Conservation (phyloP, 1,140 invertebrate species). For the Scaptomyza pallida region DNA sequence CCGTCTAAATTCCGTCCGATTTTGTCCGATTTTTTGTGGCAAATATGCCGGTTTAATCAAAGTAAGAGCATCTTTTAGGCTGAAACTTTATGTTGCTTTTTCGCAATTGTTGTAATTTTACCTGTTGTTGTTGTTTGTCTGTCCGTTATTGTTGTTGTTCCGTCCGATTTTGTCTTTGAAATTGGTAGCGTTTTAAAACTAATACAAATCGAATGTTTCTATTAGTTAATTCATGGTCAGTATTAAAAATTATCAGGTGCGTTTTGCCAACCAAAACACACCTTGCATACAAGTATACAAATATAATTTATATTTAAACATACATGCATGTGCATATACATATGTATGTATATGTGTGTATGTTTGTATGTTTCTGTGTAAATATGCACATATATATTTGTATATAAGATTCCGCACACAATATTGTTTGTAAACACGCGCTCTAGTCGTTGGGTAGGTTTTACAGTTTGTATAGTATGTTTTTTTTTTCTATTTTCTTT, state of each 20-base stretch:
- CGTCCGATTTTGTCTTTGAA: too few species aligned
- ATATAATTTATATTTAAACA: conserved; percentile 11
- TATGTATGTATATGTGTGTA: conserved; percentile 8
- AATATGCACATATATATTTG: background rate
- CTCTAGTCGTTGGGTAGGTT: conserved; percentile 44
- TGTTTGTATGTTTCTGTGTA: background rate
- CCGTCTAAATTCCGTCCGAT: too few species aligned
- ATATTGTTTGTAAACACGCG: conserved; percentile 55
- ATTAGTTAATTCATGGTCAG: background rate
- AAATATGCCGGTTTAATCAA: too few species aligned
- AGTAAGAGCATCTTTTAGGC: too few species aligned
- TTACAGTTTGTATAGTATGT: conserved; percentile 48
- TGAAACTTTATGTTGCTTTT: too few species aligned
- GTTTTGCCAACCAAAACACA: conserved; percentile 8
- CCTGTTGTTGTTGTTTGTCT: too few species aligned
- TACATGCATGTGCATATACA: conserved; percentile 1
- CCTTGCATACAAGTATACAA: background rate
- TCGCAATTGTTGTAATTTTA: too few species aligned
- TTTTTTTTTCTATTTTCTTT: conserved; percentile 2
- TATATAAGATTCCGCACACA: conserved; percentile 34
- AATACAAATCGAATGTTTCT: background rate
- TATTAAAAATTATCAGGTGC: conserved; percentile 1
- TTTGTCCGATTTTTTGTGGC: too few species aligned
- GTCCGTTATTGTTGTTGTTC: too few species aligned
- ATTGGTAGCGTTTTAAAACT: too few species aligned